Evolutionary conservation across 2,113 vertebrate genomes (phyloP).

Genomic region (Psilopsiagon aymara): DNA sequence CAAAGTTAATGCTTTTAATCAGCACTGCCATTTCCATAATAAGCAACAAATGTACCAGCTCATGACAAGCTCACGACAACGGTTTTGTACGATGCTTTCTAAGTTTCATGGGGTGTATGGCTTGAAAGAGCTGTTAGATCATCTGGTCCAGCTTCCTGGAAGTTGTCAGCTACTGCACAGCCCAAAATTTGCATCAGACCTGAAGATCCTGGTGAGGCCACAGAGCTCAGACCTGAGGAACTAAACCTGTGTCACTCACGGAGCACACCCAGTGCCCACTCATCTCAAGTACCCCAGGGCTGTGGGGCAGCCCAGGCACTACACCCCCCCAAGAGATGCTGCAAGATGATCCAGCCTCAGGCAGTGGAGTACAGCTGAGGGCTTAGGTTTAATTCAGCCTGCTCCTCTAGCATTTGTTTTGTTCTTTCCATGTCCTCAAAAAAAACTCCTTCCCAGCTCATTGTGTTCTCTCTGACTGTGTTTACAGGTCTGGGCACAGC

Average conservation of each 20-base stretch:
- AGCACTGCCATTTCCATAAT: background rate
- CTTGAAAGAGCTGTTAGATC: background rate
- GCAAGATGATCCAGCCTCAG: background rate
- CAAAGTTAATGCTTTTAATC: background rate
- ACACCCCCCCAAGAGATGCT: background rate
- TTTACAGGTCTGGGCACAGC: background rate
- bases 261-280: background rate
- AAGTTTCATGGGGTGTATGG: background rate
- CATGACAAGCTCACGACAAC: background rate
- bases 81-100: background rate
- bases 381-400: background rate
- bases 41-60: slow-evolving; percentile 19
- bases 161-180: background rate
- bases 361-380: background rate
- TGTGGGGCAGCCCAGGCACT: accelerated
- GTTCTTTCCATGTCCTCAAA: background rate
- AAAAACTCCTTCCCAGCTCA: background rate
- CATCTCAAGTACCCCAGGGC: background rate
- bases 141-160: background rate
- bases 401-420: background rate
- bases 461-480: background rate
- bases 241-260: background rate
- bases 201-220: background rate
- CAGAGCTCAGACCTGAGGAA: background rate
- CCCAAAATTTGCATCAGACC: background rate